Evolutionary conservation across 2,888 invertebrate genomes (phyloP).

Genomic region (Encarsia formosa): DNA sequence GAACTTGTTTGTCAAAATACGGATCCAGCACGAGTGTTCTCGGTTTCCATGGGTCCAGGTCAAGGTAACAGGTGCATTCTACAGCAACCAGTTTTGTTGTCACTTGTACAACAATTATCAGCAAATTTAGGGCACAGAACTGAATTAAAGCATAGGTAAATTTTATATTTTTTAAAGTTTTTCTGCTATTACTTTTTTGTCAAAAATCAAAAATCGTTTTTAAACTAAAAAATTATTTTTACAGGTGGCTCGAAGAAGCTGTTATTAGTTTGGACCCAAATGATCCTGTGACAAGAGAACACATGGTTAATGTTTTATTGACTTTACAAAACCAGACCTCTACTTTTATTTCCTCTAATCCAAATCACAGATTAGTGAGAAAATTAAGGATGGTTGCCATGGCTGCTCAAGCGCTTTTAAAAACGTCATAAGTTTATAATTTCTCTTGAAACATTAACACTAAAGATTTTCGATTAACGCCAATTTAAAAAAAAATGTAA

Average conservation of each 20-base stretch:
- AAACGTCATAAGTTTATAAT: constrained; percentile 30
- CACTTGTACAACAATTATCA: constrained; percentile 90
- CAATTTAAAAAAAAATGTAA: constrained; percentile 3
- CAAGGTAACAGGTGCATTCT: constrained; percentile 66
- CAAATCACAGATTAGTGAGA: constrained; percentile 62
- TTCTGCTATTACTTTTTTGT: too few relatives aligned
- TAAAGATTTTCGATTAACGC: constrained; percentile 20
- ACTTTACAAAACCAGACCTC: constrained; percentile 73
- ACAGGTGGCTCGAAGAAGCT: constrained; percentile 83
- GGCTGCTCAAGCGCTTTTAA: constrained; percentile 62
- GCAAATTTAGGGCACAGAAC: constrained; percentile 83
- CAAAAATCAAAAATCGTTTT: too few relatives aligned
- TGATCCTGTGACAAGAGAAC: constrained; percentile 76
- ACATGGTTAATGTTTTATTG: constrained; percentile 73
- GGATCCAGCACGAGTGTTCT: constrained; percentile 74
- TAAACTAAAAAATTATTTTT: constrained; percentile 31
- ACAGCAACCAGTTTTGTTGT: constrained; percentile 84
- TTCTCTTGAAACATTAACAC: constrained; percentile 10
- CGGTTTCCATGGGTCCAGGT: constrained; percentile 47
- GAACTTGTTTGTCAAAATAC: constrained; percentile 83
- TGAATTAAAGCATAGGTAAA: constrained; percentile 74
- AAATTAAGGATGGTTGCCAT: constrained; percentile 70
- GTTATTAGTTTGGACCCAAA: constrained; percentile 74
- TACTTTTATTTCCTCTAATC: constrained; percentile 63
- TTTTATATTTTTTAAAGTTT: constrained; percentile 13